A percentile compares a stretch with the other conserved stretches of the same genome.
Conservation (phyloP, 2,888 invertebrate species). For the Eristalis arbustorum region DNA sequence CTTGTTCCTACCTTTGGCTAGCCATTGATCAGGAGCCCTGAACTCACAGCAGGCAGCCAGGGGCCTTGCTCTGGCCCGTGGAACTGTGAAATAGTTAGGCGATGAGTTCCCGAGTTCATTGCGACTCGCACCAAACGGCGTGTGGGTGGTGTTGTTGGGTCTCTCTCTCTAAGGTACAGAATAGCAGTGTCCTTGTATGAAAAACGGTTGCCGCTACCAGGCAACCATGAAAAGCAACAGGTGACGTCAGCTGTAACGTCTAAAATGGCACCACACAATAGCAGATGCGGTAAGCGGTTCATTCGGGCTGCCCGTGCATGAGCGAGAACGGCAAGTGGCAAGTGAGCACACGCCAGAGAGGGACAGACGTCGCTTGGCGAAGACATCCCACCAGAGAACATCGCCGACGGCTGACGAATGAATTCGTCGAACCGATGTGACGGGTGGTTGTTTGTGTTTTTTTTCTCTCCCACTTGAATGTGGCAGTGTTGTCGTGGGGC, state of each 20-base stretch:
- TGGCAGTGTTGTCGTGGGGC: too few species aligned
- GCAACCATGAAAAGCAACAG: constrained; percentile 73
- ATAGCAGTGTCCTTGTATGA: constrained; percentile 80
- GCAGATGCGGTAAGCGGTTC: background rate
- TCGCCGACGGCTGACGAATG: background rate
- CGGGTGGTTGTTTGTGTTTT: background rate
- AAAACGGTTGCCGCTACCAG: constrained; percentile 78
- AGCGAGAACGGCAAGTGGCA: background rate
- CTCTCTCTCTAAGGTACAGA: constrained; percentile 42
- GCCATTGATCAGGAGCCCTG: constrained; percentile 79
- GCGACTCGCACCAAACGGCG: background rate
- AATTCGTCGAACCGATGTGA: background rate
- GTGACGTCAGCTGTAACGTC: background rate
- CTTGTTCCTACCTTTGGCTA: constrained; percentile 80
- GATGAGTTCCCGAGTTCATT: background rate
- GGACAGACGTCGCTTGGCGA: background rate
- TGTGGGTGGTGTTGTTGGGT: background rate
- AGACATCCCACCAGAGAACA: background rate
- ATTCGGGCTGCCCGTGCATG: background rate
- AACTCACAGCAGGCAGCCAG: constrained; percentile 51
- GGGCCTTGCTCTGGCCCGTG: background rate
- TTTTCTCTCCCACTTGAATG: background rate
- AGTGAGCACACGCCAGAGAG: background rate
- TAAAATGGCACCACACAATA: background rate
- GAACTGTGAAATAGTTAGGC: background rate